Evolutionary conservation across 2,797 vertebrate species (phyloP).

Genomic region (Echiichthys vipera): DNA sequence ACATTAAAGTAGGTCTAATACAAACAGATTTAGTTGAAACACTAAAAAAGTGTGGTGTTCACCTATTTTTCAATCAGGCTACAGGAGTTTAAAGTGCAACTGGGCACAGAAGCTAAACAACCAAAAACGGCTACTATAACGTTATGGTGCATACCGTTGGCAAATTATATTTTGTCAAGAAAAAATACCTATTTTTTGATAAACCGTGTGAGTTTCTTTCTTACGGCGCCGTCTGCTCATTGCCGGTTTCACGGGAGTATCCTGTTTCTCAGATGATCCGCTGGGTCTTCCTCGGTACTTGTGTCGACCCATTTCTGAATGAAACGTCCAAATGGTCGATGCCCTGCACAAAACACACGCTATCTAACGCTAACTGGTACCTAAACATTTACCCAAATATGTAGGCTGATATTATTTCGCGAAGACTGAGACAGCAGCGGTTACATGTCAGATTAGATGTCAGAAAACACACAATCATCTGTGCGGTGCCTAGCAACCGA

Average conservation of each 20-base stretch:
- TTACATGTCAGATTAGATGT: not conserved
- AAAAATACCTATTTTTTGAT: not conserved
- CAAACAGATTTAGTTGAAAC: not conserved
- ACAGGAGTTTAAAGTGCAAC: not conserved
- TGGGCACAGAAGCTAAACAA: not conserved
- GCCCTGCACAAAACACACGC: not conserved
- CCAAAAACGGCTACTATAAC: not conserved
- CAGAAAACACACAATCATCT: too few relatives aligned
- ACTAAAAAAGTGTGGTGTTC: not conserved
- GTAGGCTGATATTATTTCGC: not conserved
- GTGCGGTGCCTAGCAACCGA: slow-evolving; percentile 47
- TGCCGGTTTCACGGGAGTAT: slow-evolving; percentile 57
- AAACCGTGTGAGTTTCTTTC: slow-evolving; percentile 12
- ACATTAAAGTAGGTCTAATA: not conserved
- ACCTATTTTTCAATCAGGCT: not conserved
- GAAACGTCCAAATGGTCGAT: not conserved
- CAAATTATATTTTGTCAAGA: not conserved
- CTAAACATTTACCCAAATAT: too few relatives aligned
- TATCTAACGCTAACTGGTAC: not conserved
- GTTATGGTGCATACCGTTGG: not conserved
- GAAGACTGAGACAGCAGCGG: not conserved
- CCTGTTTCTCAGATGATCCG: slow-evolving; percentile 3
- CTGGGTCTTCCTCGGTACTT: not conserved
- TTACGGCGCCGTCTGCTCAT: slow-evolving; percentile 48
- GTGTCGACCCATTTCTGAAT: slow-evolving; percentile 45